phyloP scores from a whole-genome alignment of 2,113 vertebrate genomes.

The Ibidorhyncha struthersii region DNA sequence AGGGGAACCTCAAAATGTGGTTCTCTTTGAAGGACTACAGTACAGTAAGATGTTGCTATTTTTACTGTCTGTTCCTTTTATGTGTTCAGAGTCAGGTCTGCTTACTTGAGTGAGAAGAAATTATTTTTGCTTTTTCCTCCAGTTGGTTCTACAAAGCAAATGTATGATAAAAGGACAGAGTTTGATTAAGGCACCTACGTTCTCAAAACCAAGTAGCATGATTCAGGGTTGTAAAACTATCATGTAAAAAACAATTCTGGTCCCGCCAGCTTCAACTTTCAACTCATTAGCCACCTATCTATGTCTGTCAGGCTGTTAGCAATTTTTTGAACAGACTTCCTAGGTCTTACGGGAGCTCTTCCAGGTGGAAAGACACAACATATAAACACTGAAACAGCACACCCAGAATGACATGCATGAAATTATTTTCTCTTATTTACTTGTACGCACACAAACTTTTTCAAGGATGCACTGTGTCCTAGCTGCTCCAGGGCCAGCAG shows the following conservation, averaged over 20 bases:
- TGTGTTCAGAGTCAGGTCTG: background rate
- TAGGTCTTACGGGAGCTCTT: background rate
- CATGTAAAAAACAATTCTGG: background rate
- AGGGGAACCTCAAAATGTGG: slow-evolving; percentile 3
- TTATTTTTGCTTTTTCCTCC: background rate
- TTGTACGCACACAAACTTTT: background rate
- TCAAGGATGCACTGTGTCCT: background rate
- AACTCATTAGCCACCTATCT: background rate
- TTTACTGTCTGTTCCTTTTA: slow-evolving; percentile 18
- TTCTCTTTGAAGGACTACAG: background rate
- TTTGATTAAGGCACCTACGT: background rate
- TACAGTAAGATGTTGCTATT: slow-evolving; percentile 7
- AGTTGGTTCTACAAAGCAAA: background rate
- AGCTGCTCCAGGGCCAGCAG: background rate
- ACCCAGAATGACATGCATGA: background rate
- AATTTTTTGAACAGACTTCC: background rate
- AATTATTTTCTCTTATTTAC: background rate
- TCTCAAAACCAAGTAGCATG: background rate
- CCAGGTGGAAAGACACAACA: background rate
- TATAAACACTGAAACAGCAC: background rate
- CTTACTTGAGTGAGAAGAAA: background rate
- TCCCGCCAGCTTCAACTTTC: background rate
- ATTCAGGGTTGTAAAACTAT: background rate
- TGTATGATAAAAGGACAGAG: background rate
- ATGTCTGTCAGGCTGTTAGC: background rate